These are phyloP conservation scores for Pachypanchax playfairii DNA, from an alignment of 2,113 vertebrate species.

Conservation along the genomic window DNA sequence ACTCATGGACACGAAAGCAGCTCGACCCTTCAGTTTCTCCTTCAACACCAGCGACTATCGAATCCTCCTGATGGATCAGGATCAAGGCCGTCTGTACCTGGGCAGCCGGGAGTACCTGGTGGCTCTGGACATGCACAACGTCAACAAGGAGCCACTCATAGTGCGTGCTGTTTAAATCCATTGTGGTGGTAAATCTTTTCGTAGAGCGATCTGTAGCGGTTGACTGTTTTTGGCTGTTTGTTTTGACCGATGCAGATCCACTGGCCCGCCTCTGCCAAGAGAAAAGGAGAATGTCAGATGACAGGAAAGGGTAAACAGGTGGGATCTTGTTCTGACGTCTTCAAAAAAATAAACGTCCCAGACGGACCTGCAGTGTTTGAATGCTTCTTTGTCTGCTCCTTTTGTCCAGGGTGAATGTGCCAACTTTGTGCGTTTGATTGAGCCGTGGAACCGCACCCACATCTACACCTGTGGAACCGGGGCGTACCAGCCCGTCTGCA, in stretches of 20 bases:
- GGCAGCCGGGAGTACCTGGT: conserved; percentile 86
- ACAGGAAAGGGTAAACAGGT: conserved; percentile 85
- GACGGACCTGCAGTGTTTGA: conserved; percentile 40
- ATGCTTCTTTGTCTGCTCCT: conserved; percentile 37
- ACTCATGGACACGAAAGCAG: conserved; percentile 82
- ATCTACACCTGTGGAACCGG: conserved; percentile 86
- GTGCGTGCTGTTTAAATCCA: conserved; percentile 68
- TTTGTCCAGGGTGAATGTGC: conserved; percentile 75
- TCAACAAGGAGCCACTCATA: conserved; percentile 87
- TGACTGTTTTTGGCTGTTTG: conserved; percentile 13
- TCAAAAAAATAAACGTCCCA: conserved; percentile 34
- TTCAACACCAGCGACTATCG: conserved; percentile 87
- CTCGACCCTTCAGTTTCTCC: conserved; percentile 83
- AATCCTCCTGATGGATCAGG: conserved; percentile 85
- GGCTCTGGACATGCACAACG: conserved; percentile 85
- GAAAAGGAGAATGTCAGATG: conserved; percentile 85
- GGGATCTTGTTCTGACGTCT: conserved; percentile 47
- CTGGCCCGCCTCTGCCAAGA: conserved; percentile 83
- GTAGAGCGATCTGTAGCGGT: conserved; percentile 26
- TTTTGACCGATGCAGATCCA: conserved; percentile 77
- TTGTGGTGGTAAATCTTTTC: conserved; percentile 29
- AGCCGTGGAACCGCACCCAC: conserved; percentile 87
- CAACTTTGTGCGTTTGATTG: conserved; percentile 83
- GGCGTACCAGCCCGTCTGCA: conserved; percentile 86
- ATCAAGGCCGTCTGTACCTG: conserved; percentile 86